A percentile compares a stretch with the other conserved stretches of the same genome.
Conservation (phyloP, 2,888 invertebrate species). For the Galerucella nymphaeae region DNA sequence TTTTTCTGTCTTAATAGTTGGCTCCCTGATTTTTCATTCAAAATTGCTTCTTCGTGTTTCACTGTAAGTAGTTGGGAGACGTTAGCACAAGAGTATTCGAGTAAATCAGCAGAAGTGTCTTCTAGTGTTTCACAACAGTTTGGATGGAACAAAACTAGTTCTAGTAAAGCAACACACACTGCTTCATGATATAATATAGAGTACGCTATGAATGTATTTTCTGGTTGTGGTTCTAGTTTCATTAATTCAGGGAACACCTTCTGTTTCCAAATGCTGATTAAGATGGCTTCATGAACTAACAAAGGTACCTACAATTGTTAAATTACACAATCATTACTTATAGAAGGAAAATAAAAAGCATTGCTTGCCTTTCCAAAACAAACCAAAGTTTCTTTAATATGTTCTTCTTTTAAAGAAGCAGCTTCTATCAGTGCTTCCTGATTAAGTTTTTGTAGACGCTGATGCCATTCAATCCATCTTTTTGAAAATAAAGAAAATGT, state of each 20-base stretch:
- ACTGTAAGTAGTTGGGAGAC: slow-evolving; percentile 73
- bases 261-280: slow-evolving; percentile 86
- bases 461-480: slow-evolving; percentile 86
- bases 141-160: slow-evolving; percentile 84
- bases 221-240: slow-evolving; percentile 73
- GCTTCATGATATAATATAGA: slow-evolving; percentile 68
- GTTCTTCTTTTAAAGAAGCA: slow-evolving; percentile 80
- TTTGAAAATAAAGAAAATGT: slow-evolving; percentile 21
- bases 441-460: slow-evolving; percentile 84
- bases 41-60: slow-evolving; percentile 60
- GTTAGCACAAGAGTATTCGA: slow-evolving; percentile 83
- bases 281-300: slow-evolving; percentile 84
- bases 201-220: slow-evolving; percentile 80
- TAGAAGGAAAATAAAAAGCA: not conserved
- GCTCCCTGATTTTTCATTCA: slow-evolving; percentile 66
- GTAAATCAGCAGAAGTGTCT: slow-evolving; percentile 81
- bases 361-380: slow-evolving; percentile 76
- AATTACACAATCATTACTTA: not conserved
- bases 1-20: slow-evolving; percentile 76
- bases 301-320: slow-evolving; percentile 71
- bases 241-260: slow-evolving; percentile 84
- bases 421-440: slow-evolving; percentile 90
- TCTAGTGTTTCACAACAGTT: slow-evolving; percentile 82
- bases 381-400: slow-evolving; percentile 85
- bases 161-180: slow-evolving; percentile 81